Conservation (phyloP, 2,888 invertebrate species). For the Dermolepida albohirtum region DNA sequence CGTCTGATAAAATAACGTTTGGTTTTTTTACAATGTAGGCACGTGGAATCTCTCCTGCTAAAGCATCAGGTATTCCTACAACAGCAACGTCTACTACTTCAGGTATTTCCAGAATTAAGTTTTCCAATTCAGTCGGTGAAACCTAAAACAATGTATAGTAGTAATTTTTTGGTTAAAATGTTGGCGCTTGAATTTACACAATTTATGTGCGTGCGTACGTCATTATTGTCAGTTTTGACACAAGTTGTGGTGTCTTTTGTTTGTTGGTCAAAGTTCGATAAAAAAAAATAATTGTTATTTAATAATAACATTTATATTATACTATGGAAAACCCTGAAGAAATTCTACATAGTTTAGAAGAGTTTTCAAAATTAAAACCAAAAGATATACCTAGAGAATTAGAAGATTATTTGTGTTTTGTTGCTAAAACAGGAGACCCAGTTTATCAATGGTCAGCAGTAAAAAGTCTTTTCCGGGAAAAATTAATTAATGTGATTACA, state of each 20-base stretch:
- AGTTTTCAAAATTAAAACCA: conserved; percentile 80
- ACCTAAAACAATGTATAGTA: conserved; percentile 69
- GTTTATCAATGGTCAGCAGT: conserved; percentile 92
- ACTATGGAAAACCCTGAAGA: conserved; percentile 88
- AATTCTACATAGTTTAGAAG: conserved; percentile 84
- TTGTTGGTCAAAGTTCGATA: conserved; percentile 49
- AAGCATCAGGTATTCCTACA: conserved; percentile 77
- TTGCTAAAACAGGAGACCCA: conserved; percentile 94
- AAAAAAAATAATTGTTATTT: conserved; percentile 32
- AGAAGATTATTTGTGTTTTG: conserved; percentile 89
- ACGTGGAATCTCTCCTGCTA: conserved; percentile 80
- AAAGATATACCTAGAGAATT: conserved; percentile 89
- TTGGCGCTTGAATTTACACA: conserved; percentile 24
- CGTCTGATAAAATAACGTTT: conserved; percentile 68
- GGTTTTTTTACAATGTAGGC: conserved; percentile 78
- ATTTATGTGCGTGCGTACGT: conserved; percentile 42
- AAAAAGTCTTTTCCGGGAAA: conserved; percentile 89
- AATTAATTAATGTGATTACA: conserved; percentile 86
- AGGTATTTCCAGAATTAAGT: conserved; percentile 77
- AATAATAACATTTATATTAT: conserved; percentile 16
- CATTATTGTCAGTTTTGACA: conserved; percentile 49
- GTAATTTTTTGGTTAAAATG: conserved; percentile 22
- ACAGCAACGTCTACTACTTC: conserved; percentile 83
- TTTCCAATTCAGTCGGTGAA: conserved; percentile 87
- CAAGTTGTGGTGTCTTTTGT: conserved; percentile 39